Evolutionary conservation across 2,113 vertebrate genomes (phyloP).

Genomic region (Thomomys bottae): DNA sequence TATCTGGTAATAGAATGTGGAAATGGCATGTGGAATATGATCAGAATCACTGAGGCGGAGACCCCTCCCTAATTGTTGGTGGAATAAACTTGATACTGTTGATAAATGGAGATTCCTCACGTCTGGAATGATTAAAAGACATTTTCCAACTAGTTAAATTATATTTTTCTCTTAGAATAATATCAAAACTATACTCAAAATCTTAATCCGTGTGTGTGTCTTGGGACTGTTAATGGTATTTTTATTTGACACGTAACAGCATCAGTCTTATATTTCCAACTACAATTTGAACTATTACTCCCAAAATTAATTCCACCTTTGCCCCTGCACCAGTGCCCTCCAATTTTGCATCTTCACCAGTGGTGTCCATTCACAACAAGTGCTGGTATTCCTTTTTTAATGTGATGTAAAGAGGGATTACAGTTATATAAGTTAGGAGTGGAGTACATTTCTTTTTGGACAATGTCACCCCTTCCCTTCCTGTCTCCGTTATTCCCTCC

Average conservation of each 20-base stretch:
- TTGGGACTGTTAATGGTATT: not conserved
- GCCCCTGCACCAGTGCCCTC: too few species aligned
- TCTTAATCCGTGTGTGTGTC: not conserved
- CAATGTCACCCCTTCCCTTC: too few species aligned
- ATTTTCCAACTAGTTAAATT: not conserved
- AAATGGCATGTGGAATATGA: rapidly evolving
- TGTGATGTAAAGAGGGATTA: too few species aligned
- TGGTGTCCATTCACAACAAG: not conserved
- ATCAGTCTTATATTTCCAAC: not conserved
- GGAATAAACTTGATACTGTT: not conserved
- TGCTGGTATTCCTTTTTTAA: not conserved
- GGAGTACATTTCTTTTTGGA: too few species aligned
- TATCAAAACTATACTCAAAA: constrained; percentile 6
- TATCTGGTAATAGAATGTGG: not conserved
- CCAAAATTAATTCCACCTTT: not conserved
- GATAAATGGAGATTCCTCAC: not conserved
- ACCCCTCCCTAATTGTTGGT: not conserved
- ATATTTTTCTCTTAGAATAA: not conserved
- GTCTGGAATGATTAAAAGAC: not conserved
- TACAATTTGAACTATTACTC: not conserved
- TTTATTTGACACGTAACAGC: not conserved
- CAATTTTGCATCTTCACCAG: not conserved
- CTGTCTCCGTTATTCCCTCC: too few species aligned
- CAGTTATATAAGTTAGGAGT: too few species aligned
- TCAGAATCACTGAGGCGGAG: not conserved